Evolutionary conservation across 2,113 vertebrate genomes (phyloP), one percentile per base, ranked within the genome.

Genomic region (Todiramphus chloris): DNA sequence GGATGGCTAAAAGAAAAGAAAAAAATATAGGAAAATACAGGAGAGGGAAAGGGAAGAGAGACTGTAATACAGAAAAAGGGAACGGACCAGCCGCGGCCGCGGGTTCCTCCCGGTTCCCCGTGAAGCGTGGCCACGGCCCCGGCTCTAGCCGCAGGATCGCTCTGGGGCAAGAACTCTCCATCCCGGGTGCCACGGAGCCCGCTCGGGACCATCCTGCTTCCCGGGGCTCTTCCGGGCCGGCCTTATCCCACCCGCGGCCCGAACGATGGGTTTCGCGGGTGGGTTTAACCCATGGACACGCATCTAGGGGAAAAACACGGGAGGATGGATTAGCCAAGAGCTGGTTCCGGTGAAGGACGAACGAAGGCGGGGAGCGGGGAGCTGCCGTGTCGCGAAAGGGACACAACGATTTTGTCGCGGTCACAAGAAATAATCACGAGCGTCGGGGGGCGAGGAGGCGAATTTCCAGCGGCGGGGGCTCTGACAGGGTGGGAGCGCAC

Each of bases 291-390:
- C 58, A 5, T 10, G 14, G 53, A 10, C 62, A 16, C 33, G 25
- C 17, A 8, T 56, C 11, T 41, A 27, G 56, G 50, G 23, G 6
- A 14, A 69, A 60, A 31, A 58, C 53, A 33, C 20, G 41, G 4
- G 25, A 20, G 20, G 14, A 6, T 6, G 21, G 14, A 31, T 3
- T 6, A 30, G 79, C 39, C 3, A n/a, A 58, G 35, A 0, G 9
- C 39, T 48, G 20, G 8, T 19, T 16, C 7, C 9, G 25, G n/a
- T 7, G 0, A 0, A 20, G 41, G 44, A 2, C 2, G 60, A 13
- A 37, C 1, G 66, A 8, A 16, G 6, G 11, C 1, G 33, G 56
- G 9, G 44, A 62, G 48, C 16, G 25, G 37, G 60, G 25, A 33
- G 39, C 51, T 6, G 16, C 37, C 17, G 63, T 3, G 92, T 18